A percentile compares a stretch with the other conserved stretches of the same genome.
Conservation (phyloP, 2,888 invertebrate genomes). For the Agriotes lineatus region DNA sequence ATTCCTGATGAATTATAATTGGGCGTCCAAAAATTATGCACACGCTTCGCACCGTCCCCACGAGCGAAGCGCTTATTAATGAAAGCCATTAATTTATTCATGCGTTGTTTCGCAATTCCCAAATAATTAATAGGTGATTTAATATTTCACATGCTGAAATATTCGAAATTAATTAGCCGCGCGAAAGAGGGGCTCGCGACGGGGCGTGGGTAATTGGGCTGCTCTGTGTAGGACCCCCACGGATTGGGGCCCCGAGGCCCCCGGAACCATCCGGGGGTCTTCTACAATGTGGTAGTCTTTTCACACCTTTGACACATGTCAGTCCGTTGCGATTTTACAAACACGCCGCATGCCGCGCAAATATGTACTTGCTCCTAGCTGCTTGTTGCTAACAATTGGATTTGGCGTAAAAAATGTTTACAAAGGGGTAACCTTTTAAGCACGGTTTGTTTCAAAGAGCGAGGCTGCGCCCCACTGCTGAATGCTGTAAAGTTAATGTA, state of each 20-base stretch:
- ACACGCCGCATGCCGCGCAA: conserved; percentile 3
- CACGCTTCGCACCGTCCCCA: conserved; percentile 27
- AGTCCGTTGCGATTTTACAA: conserved; percentile 21
- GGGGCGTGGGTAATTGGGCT: conserved; percentile 46
- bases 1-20: conserved; percentile 15
- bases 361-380: not conserved
- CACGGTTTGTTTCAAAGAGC: too few species aligned
- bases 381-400: not conserved
- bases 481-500: too few species aligned
- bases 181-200: conserved; percentile 24
- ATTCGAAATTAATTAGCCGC: conserved; percentile 36
- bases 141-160: conserved; percentile 32
- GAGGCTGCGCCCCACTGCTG: too few species aligned
- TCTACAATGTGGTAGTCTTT: conserved; percentile 18
- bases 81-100: conserved; percentile 36
- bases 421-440: conserved; percentile 8
- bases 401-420: conserved; percentile 4
- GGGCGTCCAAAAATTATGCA: conserved; percentile 15
- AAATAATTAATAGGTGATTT: conserved; percentile 37
- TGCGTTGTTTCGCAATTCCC: conserved; percentile 36
- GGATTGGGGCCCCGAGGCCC: conserved; percentile 5
- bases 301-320: conserved; percentile 30
- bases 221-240: conserved; percentile 40
- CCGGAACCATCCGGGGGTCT: conserved; percentile 1
- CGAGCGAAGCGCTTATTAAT: conserved; percentile 35